Percentiles rank a stretch among this genome's conserved stretches.
These are phyloP conservation scores for Rapana venosa DNA, from an alignment of 2,888 invertebrate genomes.

Conservation along the genomic window DNA sequence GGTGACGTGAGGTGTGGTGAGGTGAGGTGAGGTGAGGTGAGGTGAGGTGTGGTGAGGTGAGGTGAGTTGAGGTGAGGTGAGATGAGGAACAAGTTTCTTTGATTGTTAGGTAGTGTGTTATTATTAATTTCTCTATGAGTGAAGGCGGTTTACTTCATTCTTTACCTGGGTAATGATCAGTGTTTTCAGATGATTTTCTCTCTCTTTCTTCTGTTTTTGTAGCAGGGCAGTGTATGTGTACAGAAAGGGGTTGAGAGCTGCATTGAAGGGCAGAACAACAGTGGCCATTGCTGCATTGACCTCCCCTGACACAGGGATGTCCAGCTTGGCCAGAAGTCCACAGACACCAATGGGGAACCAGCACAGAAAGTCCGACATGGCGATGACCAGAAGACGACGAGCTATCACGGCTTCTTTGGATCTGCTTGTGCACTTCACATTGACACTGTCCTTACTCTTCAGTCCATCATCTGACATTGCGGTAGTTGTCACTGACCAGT, in stretches of 20 bases:
- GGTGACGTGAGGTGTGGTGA: too few species aligned
- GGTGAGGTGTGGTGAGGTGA: too few species aligned
- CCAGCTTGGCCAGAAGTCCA: neutral
- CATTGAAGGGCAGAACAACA: neutral
- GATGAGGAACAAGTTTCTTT: too few species aligned
- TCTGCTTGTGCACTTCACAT: neutral
- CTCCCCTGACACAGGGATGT: neutral
- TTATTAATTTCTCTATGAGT: too few species aligned
- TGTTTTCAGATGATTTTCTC: neutral
- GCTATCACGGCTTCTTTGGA: neutral
- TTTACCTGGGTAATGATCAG: neutral
- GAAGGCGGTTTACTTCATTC: too few species aligned
- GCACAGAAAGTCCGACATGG: slow-evolving; percentile 5
- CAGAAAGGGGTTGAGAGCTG: neutral
- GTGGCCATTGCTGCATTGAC: neutral
- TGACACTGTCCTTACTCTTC: neutral
- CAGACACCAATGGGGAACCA: slow-evolving; percentile 15
- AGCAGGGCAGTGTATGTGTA: neutral
- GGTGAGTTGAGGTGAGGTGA: too few species aligned
- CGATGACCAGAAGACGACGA: slow-evolving; percentile 14
- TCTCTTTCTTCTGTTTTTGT: neutral
- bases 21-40: too few species aligned
- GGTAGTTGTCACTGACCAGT: neutral
- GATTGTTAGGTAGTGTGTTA: too few species aligned
- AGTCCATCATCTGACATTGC: neutral